Evolutionary conservation across 2,797 vertebrate genomes (phyloP).

Genomic region (Fringilla coelebs): DNA sequence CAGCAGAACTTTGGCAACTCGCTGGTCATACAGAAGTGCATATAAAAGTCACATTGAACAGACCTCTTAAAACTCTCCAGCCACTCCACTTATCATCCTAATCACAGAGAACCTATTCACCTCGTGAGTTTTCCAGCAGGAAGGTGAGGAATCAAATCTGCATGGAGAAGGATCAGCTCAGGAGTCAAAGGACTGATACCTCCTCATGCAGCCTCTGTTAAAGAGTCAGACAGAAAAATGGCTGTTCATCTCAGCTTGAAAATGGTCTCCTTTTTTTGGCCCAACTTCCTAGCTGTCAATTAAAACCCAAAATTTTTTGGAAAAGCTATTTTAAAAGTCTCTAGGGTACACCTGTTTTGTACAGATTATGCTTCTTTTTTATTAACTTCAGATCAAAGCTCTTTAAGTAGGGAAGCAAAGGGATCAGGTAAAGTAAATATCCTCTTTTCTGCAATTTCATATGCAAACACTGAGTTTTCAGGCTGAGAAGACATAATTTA

Average conservation of each 20-base stretch:
- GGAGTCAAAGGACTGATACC: background rate
- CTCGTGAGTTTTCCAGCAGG: background rate
- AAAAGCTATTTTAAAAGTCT: background rate
- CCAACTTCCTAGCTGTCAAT: background rate
- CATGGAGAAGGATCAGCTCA: background rate
- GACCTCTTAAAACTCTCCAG: background rate
- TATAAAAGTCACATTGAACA: background rate
- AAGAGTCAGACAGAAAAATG: background rate
- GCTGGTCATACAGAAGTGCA: background rate
- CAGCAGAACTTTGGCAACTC: background rate
- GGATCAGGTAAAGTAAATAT: conserved; percentile 24
- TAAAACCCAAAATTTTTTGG: background rate
- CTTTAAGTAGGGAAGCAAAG: background rate
- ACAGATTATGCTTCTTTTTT: background rate
- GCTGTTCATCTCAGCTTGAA: background rate
- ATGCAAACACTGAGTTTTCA: conserved; percentile 13
- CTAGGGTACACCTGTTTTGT: background rate
- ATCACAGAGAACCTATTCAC: background rate
- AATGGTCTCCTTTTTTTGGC: background rate
- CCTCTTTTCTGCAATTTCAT: background rate
- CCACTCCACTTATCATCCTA: background rate
- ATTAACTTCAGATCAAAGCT: conserved; percentile 34
- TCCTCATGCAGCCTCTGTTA: background rate
- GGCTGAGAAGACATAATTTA: background rate
- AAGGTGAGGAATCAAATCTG: background rate